Evolutionary conservation across 2,113 vertebrate genomes (phyloP).

Genomic region (Phylloscopus trochilus): DNA sequence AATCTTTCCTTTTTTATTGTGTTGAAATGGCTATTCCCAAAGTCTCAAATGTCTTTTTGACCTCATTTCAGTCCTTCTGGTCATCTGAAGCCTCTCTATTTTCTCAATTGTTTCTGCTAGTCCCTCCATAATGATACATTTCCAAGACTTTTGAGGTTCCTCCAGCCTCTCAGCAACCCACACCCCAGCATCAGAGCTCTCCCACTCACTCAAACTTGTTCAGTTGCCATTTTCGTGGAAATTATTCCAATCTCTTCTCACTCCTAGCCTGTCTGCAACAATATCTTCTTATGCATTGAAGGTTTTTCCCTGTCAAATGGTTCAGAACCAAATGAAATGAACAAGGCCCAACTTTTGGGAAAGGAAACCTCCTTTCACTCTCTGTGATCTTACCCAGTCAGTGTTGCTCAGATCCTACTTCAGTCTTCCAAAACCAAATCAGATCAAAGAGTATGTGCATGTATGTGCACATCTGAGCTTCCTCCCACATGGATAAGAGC

Average conservation of each 20-base stretch:
- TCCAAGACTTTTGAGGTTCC: background rate
- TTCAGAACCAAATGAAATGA: background rate
- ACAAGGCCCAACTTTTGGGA: background rate
- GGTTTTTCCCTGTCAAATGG: background rate
- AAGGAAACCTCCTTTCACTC: background rate
- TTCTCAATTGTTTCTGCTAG: background rate
- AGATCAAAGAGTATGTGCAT: background rate
- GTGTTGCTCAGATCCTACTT: background rate
- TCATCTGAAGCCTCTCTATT: background rate
- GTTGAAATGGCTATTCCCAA: background rate
- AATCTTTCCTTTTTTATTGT: background rate
- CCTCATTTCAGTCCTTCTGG: background rate
- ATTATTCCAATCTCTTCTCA: background rate
- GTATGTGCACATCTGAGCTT: background rate
- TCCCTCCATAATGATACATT: background rate
- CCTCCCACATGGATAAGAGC: background rate
- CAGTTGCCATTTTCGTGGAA: background rate
- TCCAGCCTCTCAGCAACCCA: background rate
- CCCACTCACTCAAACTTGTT: background rate
- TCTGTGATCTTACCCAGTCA: background rate
- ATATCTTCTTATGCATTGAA: background rate
- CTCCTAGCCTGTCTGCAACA: background rate
- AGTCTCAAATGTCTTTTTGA: background rate
- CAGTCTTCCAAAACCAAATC: background rate
- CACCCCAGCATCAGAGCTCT: background rate